These are phyloP conservation scores for Temnothorax ravouxi DNA, from an alignment of 2,888 invertebrate species.

Conservation along the genomic window DNA sequence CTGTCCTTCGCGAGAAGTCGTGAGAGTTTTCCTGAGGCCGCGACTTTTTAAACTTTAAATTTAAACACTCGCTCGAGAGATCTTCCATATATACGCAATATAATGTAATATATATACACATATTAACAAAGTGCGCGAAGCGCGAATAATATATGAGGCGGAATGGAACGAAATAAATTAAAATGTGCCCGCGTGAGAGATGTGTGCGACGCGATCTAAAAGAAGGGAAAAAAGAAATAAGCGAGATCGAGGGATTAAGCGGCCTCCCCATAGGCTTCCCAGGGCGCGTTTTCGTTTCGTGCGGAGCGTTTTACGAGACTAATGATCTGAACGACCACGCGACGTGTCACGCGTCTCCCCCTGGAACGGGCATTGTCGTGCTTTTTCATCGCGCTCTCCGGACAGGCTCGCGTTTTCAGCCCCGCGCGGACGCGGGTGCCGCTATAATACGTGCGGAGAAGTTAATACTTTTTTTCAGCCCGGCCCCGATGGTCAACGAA, in stretches of 20 bases:
- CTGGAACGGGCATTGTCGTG: conserved; percentile 49
- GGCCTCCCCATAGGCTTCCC: not conserved
- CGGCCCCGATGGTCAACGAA: conserved; percentile 61
- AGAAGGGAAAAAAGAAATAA: not conserved
- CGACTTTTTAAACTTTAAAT: not conserved
- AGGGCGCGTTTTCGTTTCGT: conserved; percentile 49
- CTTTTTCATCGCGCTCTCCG: conserved; percentile 48
- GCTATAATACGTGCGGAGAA: conserved; percentile 40
- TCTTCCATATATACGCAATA: not conserved
- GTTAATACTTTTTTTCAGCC: conserved; percentile 54
- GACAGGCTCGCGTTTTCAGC: conserved; percentile 16
- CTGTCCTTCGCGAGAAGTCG: not conserved
- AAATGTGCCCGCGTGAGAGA: not conserved
- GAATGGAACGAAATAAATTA: not conserved
- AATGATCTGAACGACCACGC: conserved; percentile 61
- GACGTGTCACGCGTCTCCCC: conserved; percentile 49
- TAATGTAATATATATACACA: too few relatives aligned
- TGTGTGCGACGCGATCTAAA: not conserved
- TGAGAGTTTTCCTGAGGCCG: not conserved
- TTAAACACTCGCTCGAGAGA: not conserved
- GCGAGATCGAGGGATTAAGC: conserved; percentile 24
- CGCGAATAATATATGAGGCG: not conserved
- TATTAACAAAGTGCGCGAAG: not conserved
- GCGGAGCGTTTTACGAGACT: conserved; percentile 50
- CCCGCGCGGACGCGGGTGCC: conserved; percentile 11